Evolutionary conservation across 37 sponge, comb jelly and placozoan species (phyloP).

Genomic region (Petrosia ficiformis): DNA sequence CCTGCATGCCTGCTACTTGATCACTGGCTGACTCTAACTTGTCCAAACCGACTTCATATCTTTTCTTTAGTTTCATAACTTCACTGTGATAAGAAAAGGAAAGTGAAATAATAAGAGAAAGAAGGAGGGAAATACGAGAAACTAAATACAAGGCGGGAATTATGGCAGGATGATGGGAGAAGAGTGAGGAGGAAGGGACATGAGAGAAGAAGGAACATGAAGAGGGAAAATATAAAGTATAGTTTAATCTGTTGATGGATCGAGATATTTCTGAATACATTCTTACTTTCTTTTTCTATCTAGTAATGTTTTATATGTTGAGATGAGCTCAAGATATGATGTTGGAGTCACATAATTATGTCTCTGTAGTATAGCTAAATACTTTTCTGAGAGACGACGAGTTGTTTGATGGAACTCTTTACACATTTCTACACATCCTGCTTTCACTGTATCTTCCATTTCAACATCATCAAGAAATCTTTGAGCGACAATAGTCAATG

Average conservation of each 20-base stretch:
- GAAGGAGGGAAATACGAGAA: neutral
- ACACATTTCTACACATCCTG: conserved; percentile 90
- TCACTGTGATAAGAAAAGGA: conserved; percentile 55
- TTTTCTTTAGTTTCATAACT: conserved; percentile 80
- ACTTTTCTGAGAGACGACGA: conserved; percentile 72
- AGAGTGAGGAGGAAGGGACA: too few species aligned
- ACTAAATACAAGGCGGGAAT: neutral
- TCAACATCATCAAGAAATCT: conserved; percentile 95
- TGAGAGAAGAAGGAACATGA: too few species aligned
- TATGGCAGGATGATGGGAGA: too few species aligned
- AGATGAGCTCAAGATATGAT: conserved; percentile 96
- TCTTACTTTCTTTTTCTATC: conserved; percentile 77
- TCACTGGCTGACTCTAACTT: conserved; percentile 84
- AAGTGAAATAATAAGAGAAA: neutral
- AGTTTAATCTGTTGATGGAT: too few species aligned
- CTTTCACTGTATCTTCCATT: conserved; percentile 61
- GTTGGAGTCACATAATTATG: conserved; percentile 99
- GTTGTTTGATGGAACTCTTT: conserved; percentile 91
- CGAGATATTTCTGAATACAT: neutral
- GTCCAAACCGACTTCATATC: conserved; percentile 95
- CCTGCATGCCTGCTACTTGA: conserved; percentile 93
- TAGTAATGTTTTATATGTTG: conserved; percentile 94
- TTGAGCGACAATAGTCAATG: conserved; percentile 91
- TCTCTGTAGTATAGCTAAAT: conserved; percentile 66
- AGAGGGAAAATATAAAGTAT: too few species aligned